These are phyloP conservation scores for Minunthozetes semirufus DNA, from an alignment of 2,888 invertebrate genomes.

Conservation along the genomic window DNA sequence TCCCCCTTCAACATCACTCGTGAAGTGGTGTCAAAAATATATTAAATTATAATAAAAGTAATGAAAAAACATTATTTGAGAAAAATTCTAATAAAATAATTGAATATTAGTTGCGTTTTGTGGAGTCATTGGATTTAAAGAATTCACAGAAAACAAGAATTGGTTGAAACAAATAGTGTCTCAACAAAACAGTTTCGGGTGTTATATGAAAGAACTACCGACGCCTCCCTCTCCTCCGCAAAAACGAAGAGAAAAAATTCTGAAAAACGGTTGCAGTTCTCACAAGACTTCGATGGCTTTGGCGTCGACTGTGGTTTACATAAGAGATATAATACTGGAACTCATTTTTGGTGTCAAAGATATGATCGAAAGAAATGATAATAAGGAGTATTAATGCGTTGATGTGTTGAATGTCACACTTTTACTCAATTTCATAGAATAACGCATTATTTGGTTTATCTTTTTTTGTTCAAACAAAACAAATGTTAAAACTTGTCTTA, in stretches of 20 bases:
- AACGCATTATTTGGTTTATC: neutral
- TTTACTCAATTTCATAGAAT: neutral
- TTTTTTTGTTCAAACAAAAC: neutral
- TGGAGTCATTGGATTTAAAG: slow-evolving; percentile 19
- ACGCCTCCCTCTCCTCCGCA: neutral
- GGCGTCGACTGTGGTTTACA: slow-evolving; percentile 28
- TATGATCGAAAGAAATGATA: neutral
- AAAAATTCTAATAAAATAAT: no score
- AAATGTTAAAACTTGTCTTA: slow-evolving; percentile 15
- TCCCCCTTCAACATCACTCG: no score
- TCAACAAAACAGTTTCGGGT: slow-evolving; percentile 8
- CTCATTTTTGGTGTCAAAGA: neutral
- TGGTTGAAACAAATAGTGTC: slow-evolving; percentile 13
- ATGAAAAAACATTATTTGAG: no score
- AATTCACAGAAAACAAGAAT: neutral
- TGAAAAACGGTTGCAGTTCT: slow-evolving; percentile 32
- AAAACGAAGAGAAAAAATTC: slow-evolving; percentile 20
- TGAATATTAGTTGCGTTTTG: slow-evolving; percentile 35
- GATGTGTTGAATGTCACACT: slow-evolving; percentile 21
- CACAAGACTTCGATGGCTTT: slow-evolving; percentile 34
- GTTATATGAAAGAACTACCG: neutral
- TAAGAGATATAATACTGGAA: slow-evolving; percentile 16
- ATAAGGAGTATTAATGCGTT: neutral
- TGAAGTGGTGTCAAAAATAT: no score
- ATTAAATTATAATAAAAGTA: no score